phyloP scores from a whole-genome alignment of 2,797 vertebrate genomes.

The Melanogrammus aeglefinus region DNA sequence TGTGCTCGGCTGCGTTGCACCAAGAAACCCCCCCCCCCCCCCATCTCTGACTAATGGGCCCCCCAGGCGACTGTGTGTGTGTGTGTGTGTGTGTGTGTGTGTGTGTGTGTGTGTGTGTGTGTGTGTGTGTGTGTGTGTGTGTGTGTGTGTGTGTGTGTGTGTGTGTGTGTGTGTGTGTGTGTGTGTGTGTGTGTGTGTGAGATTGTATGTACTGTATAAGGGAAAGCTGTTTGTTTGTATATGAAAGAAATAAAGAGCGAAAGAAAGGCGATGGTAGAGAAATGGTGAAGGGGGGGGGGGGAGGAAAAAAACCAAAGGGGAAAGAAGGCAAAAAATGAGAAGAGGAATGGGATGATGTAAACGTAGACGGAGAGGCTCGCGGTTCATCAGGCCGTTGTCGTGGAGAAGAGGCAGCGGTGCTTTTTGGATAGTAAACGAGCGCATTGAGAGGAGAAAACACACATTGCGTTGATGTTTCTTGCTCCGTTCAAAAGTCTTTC shows the following conservation, averaged over 20 bases:
- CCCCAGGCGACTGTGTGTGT: constrained; percentile 59
- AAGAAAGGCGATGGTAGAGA: neutral
- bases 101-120: constrained; percentile 27
- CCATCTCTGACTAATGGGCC: constrained; percentile 81
- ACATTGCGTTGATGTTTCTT: constrained; percentile 3
- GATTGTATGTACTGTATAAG: neutral
- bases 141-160: constrained; percentile 18
- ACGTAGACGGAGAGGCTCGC: neutral
- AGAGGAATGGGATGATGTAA: neutral
- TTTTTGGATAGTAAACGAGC: neutral
- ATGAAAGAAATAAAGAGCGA: neutral
- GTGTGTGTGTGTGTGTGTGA: constrained; percentile 3
- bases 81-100: constrained; percentile 33
- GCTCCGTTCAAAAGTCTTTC: constrained; percentile 35
- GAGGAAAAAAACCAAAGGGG: neutral
- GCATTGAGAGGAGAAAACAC: constrained; percentile 19
- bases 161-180: constrained; percentile 17
- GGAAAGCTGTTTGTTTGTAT: neutral
- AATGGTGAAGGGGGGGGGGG: neutral
- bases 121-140: constrained; percentile 30
- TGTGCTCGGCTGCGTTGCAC: constrained; percentile 67
- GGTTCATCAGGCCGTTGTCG: constrained; percentile 36
- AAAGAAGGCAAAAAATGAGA: neutral
- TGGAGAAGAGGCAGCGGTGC: constrained; percentile 20
- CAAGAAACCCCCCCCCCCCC: constrained; percentile 46